Conservation (phyloP, 2,113 vertebrate genomes). For the Sphaerodactylus townsendi region DNA sequence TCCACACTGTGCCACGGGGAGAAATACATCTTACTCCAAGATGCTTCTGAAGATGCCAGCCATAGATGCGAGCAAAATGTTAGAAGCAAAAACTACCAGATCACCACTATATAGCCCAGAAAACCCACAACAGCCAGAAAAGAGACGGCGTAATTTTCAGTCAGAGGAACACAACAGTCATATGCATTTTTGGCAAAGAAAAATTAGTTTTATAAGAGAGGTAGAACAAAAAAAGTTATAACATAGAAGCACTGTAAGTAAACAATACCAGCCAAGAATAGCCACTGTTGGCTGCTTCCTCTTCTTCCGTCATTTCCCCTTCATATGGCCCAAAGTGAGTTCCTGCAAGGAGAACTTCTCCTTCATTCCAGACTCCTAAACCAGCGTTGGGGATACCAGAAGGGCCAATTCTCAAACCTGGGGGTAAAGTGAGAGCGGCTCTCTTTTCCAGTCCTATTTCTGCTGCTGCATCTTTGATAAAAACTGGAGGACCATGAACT, state of each 20-base stretch:
- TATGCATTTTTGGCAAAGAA: neutral
- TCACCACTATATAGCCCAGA: too few relatives aligned
- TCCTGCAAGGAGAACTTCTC: constrained; percentile 68
- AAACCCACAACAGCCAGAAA: too few relatives aligned
- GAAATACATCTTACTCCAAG: too few relatives aligned
- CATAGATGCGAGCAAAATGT: too few relatives aligned
- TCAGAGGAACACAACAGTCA: neutral
- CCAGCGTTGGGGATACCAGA: constrained; percentile 79
- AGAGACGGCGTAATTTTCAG: too few relatives aligned
- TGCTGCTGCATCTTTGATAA: constrained; percentile 75
- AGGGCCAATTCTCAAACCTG: constrained; percentile 75
- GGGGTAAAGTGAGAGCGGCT: constrained; percentile 79
- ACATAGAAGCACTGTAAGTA: neutral
- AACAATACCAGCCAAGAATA: constrained; percentile 84
- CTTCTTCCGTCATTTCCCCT: constrained; percentile 73
- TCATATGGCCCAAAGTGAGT: constrained; percentile 85
- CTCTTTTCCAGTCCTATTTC: constrained; percentile 67
- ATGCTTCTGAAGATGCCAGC: too few relatives aligned
- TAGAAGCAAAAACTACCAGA: too few relatives aligned
- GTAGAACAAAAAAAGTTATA: neutral
- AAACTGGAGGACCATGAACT: constrained; percentile 67
- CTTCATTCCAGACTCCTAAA: constrained; percentile 83
- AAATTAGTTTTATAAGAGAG: too few relatives aligned
- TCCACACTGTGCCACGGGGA: too few relatives aligned
- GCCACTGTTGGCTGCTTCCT: constrained; percentile 73